phyloP scores from a whole-genome alignment of 2,797 vertebrate species.

The Protonibea diacanthus region DNA sequence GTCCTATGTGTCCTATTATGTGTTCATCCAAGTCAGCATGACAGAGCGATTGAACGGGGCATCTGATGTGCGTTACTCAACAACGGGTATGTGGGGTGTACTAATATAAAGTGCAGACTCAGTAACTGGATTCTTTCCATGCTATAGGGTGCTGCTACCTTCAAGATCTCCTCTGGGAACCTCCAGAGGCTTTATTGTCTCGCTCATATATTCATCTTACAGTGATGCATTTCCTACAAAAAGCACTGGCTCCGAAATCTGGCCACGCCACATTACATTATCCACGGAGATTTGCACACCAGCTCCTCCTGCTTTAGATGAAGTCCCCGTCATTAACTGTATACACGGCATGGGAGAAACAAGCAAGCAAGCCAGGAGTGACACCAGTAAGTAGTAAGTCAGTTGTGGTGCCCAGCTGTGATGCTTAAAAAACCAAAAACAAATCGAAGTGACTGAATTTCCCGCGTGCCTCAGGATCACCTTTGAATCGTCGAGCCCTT shows the following conservation, averaged over 20 bases:
- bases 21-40: conserved; percentile 8
- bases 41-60: not conserved
- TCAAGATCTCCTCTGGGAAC: conserved; percentile 27
- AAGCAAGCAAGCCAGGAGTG: not conserved
- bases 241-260: conserved; percentile 52
- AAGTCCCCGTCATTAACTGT: conserved; percentile 41
- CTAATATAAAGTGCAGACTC: conserved; percentile 25
- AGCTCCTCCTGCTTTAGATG: conserved; percentile 57
- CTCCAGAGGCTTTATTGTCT: conserved; percentile 48
- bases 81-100: not conserved
- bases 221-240: conserved; percentile 49
- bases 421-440: not conserved
- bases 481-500: not conserved
- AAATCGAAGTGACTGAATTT: not conserved
- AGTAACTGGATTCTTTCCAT: conserved; percentile 20
- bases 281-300: conserved; percentile 64
- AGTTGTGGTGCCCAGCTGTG: not conserved
- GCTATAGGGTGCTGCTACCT: conserved; percentile 16
- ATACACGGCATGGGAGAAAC: not conserved
- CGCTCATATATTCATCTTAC: conserved; percentile 36
- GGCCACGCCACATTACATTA: conserved; percentile 62
- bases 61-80: conserved; percentile 22
- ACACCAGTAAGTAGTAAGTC: not conserved
- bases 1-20: conserved; percentile 29
- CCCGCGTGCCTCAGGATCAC: not conserved